Percentiles rank a stretch among this genome's conserved stretches.
Conservation (phyloP, 2,888 invertebrate genomes). For the Pyralis farinalis region DNA sequence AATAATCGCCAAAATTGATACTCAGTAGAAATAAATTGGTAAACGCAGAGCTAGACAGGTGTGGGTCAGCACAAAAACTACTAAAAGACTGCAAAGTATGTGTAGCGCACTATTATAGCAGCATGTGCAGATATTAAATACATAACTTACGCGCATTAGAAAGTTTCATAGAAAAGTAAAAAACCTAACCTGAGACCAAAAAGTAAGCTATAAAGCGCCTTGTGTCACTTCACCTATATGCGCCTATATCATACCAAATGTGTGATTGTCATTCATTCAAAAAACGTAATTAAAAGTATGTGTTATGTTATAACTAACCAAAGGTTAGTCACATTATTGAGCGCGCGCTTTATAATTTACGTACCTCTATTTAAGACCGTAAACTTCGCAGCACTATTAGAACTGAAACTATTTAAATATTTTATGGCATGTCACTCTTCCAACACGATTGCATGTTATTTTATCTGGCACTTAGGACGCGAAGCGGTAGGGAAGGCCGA, state of each 20-base stretch:
- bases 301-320: too few species aligned
- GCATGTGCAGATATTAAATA: slow-evolving; percentile 1
- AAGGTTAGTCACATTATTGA: too few species aligned
- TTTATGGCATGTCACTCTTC: slow-evolving; percentile 43
- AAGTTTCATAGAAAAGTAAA: background rate
- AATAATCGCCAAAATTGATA: background rate
- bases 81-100: slow-evolving; percentile 5
- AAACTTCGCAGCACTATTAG: slow-evolving; percentile 30
- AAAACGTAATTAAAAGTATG: too few species aligned
- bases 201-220: too few species aligned
- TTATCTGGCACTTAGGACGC: slow-evolving; percentile 84
- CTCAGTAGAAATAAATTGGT: slow-evolving; percentile 2
- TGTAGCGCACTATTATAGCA: slow-evolving; percentile 14
- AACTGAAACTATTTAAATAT: slow-evolving; percentile 11
- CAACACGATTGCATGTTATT: slow-evolving; percentile 72
- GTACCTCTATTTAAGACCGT: too few species aligned
- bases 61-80: slow-evolving; percentile 10
- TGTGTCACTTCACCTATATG: too few species aligned
- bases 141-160: background rate
- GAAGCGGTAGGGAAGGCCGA: slow-evolving; percentile 88
- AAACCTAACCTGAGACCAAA: background rate
- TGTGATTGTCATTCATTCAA: too few species aligned
- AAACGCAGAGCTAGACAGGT: slow-evolving; percentile 3
- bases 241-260: too few species aligned
- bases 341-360: too few species aligned